Base-by-base conservation (phyloP, 1,140 invertebrate species). In the Samia ricini region DNA sequence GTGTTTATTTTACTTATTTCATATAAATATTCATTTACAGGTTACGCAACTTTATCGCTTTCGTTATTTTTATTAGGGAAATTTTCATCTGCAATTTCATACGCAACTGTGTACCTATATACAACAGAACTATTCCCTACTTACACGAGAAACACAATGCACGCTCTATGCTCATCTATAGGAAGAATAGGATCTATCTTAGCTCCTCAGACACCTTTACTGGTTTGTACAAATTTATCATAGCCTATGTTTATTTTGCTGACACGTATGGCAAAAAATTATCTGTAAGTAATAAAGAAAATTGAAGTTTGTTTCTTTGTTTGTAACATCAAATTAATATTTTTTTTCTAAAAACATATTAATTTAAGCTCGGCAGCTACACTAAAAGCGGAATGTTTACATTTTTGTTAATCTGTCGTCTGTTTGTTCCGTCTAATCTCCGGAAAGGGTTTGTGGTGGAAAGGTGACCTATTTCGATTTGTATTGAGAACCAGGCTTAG, bases 41-140 rank as follows among this genome's bases (percentile, higher is more conserved):
- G 54, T 3, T 57, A 66, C 23, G 54, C 64, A 10, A 18, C 50
- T 42, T 15, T 61, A 20, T 61, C 64, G 4, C 56, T 54, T 2
- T 50, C 59, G 2, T 29, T 66, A 24, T 66, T 61, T 61, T 86
- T 95, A 56, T 70, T 92, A 12, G 94, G 94, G 1, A 95, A 94
- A 81, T 91, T 92, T 71, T 91, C 89, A 29, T 94, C 93, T 51
- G 92, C 92, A n/a, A 88, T 92, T 70, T 86, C 92, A 2, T 93
- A 93, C 69, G 85, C 89, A n/a, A 90, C 90, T 5, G 77, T 94
- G 18, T 95, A 95, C 75, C 91, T 95, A 63, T 94, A 93, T 65
- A 94, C 94, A 0, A 91, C 93, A 10, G 94, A 95, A 82, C 88
- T 95, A 77, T 95, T 94, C 74, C 94, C 94, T 0, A 94, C 94